Conservation (phyloP, 2,113 vertebrate species). For the Centropus unirufus region DNA sequence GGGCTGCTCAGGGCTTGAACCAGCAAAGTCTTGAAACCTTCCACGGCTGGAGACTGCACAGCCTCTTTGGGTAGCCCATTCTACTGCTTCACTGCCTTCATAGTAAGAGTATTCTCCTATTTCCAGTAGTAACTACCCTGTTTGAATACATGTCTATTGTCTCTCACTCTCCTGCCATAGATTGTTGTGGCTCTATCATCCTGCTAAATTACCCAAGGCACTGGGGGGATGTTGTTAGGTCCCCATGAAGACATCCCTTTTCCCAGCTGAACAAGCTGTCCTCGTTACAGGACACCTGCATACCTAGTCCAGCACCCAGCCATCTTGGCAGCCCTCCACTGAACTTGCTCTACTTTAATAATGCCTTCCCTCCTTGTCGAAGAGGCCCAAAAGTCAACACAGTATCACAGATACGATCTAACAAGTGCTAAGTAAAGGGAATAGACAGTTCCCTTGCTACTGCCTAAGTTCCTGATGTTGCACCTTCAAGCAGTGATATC, state of each 20-base stretch:
- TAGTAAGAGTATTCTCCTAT: neutral
- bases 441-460: neutral
- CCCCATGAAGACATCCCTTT: neutral
- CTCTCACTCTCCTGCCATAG: neutral
- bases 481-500: neutral
- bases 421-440: neutral
- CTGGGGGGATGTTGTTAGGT: neutral
- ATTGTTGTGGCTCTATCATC: neutral
- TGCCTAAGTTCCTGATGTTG: rapidly evolving
- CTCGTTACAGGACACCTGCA: neutral
- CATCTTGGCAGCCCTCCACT: neutral
- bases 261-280: neutral
- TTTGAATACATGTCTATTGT: neutral
- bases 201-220: neutral
- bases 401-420: neutral
- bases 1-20: neutral
- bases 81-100: neutral
- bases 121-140: neutral
- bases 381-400: neutral
- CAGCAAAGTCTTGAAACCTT: neutral
- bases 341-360: neutral
- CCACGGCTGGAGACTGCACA: neutral
- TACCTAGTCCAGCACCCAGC: neutral
- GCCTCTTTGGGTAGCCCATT: neutral
- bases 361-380: neutral